Base-by-base conservation (phyloP, 2,797 vertebrate species). In the Orestias chungarensis region DNA sequence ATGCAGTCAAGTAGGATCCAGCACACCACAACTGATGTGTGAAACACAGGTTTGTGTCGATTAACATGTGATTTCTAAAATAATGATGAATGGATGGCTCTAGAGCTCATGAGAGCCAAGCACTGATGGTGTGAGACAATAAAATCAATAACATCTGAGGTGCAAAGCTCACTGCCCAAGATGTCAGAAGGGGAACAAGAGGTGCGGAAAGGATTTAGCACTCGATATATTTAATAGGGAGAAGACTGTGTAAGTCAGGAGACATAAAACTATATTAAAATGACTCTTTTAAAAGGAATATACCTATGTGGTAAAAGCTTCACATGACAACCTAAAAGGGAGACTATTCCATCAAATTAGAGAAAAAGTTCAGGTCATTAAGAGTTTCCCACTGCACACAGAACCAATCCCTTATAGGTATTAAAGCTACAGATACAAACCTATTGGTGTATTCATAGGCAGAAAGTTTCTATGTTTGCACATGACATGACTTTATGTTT, bases 131-230 rank as follows among this genome's bases (percentile, higher is more conserved):
- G 64, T 49, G 66, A 33, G 62, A 70, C 69, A 42, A 27, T n/a
- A 3, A 49, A 77, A 82, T 84, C 80, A 71, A 71, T 80, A 49
- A 2, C 7, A 67, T 68, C 61, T 57, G 44, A 59, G 47, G 52
- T 49, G 62, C 23, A 47, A 54, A 65, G 70, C 65, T 73, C 71
- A 9, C 27, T 6, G 17, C 31, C 49, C 3, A 7, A 73, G 35
- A 31, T 1, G 8, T 44, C 47, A 29, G 29, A 14, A 6, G 50
- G 49, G 62, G 70, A 50, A 42, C 18, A 29, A 27, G 49, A 29
- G 29, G 17, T 1, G 38, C 43, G 17, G 17, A 40, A 50, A 42
- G 6, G 11, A 52, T 23, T 46, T 23, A 1, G 25, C 0, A 7
- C 18, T 66, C 18, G 0, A 72, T 6, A 46, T 44, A 47, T 71